Evolutionary conservation across 2,888 invertebrate species (phyloP).

Genomic region (Oithona nana): DNA sequence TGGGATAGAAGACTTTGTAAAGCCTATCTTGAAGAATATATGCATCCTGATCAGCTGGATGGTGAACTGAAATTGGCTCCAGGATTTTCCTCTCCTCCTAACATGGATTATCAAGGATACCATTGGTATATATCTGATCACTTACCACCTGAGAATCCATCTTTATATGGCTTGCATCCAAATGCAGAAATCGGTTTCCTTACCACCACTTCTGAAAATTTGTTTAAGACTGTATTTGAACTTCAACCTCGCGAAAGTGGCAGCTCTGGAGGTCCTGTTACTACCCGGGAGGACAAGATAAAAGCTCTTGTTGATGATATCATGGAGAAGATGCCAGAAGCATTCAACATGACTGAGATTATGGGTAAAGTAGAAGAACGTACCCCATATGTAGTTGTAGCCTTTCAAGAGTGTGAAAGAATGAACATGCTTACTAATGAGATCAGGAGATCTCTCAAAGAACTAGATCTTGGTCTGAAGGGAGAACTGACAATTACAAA

Average conservation of each 20-base stretch:
- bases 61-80: constrained; percentile 80
- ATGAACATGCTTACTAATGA: constrained; percentile 84
- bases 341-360: constrained; percentile 85
- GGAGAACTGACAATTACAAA: constrained; percentile 89
- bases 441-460: constrained; percentile 70
- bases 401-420: constrained; percentile 83
- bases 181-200: constrained; percentile 88
- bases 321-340: constrained; percentile 79
- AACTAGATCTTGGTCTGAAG: constrained; percentile 81
- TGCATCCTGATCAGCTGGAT: constrained; percentile 84
- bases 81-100: constrained; percentile 77
- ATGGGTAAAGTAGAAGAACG: constrained; percentile 88
- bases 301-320: constrained; percentile 88
- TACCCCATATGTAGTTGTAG: constrained; percentile 87
- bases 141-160: constrained; percentile 79
- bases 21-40: constrained; percentile 72
- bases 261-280: constrained; percentile 56
- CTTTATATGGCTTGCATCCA: constrained; percentile 81
- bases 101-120: constrained; percentile 64
- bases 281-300: constrained; percentile 37
- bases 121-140: constrained; percentile 79
- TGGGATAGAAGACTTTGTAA: constrained; percentile 81
- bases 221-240: constrained; percentile 84
- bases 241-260: constrained; percentile 89
- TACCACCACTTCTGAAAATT: constrained; percentile 75